Base-by-base conservation (phyloP, 2,888 invertebrate genomes). In the Drosophila nigricruria region DNA sequence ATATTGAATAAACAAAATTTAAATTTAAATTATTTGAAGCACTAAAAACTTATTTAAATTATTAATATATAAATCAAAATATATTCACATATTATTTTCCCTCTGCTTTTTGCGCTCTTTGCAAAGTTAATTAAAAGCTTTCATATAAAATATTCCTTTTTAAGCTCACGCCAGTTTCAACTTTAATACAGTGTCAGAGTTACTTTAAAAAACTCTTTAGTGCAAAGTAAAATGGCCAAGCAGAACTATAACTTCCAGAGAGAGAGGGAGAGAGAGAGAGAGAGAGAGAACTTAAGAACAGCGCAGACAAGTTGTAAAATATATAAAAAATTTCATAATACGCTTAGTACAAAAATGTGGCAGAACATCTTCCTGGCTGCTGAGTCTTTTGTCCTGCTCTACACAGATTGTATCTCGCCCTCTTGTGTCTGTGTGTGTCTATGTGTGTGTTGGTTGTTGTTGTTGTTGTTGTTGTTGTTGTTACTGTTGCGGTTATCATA, bases 321-420 rank as follows among this genome's bases (percentile, higher is more conserved):
- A 68, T 78, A 81, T 87, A 79, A 84, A 81, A 83, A 88, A 83
- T 84, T 84, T 81, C 85, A 83, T 83, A 83, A 83, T 85, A 82
- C 82, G 87, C 82, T 82, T 87, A 83, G 88, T 73, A 72, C 67
- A 79, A 88, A 83, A 83, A 83, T 84, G 83, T 84, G 83, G 70
- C 80, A 79, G 77, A 79, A 86, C 86, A 84, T 85, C 80, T 84
- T 82, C 71, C 74, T 88, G 86, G 64, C 25, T 49, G 53, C 38
- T 23, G 47, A 42, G 42, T n/a, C 58, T 64, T 60, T 56, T 54
- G 58, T 76, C 58, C 60, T 54, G 50, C 56, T 63, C 78, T 70
- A 70, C 66, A 47, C 66, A 81, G 71, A 81, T 74, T 63, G 57
- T 70, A 77, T 77, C 61, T 62, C 23, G 56, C 9, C 61, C 30